Percentiles rank a stretch among this genome's conserved stretches.
Evolutionary conservation across 2,888 invertebrate species (phyloP).

Genomic region (Eustalomyia histrio): DNA sequence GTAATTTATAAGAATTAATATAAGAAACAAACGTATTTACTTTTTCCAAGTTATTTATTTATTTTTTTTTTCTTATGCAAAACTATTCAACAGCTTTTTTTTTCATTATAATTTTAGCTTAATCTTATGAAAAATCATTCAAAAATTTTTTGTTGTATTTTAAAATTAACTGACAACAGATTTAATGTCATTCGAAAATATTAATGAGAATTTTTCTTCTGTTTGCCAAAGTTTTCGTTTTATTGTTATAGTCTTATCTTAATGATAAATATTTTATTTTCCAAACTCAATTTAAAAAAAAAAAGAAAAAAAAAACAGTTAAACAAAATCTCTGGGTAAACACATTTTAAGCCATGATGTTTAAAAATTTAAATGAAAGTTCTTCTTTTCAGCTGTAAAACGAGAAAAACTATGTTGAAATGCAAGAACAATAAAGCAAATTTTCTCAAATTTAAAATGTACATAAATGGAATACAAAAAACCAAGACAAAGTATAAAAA

Average conservation of each 20-base stretch:
- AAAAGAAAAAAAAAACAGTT: background rate
- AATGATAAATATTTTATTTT: conserved; percentile 38
- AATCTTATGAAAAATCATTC: too few species aligned
- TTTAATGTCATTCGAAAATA: conserved; percentile 32
- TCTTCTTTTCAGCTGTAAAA: background rate
- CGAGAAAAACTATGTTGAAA: background rate
- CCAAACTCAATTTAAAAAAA: conserved; percentile 4
- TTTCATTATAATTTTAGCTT: too few species aligned
- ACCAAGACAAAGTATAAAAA: background rate
- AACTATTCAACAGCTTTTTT: too few species aligned
- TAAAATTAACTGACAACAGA: conserved; percentile 17
- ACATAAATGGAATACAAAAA: conserved; percentile 3
- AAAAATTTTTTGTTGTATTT: too few species aligned
- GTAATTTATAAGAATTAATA: too few species aligned
- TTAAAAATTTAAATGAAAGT: conserved; percentile 33
- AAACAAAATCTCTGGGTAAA: conserved; percentile 21
- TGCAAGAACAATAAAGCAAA: conserved; percentile 1
- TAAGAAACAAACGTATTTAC: too few species aligned
- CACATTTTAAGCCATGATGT: conserved; percentile 13
- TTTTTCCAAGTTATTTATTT: too few species aligned
- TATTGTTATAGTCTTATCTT: conserved; percentile 1
- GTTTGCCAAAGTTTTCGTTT: background rate
- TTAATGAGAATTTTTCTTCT: conserved; percentile 30
- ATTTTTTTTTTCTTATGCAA: too few species aligned
- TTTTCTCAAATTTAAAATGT: background rate